These are phyloP conservation scores for Tachyglossus aculeatus DNA, from an alignment of 2,797 vertebrate species.

Conservation along the genomic window DNA sequence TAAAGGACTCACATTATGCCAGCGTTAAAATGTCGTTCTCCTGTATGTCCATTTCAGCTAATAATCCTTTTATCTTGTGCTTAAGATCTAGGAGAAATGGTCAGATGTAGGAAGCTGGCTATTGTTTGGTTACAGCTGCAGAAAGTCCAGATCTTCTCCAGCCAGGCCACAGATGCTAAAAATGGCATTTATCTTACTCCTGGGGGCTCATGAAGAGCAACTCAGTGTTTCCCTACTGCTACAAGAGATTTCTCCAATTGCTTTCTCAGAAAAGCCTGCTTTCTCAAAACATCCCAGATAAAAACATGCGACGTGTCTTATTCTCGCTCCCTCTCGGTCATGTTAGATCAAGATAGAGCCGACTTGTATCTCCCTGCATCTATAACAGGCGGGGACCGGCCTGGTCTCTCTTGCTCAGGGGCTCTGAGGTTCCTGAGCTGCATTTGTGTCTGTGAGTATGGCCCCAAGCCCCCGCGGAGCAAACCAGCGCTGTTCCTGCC, in stretches of 20 bases:
- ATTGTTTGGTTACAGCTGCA: no score
- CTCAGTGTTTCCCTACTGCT: conserved; percentile 2
- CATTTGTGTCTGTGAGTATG: background rate
- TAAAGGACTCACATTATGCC: no score
- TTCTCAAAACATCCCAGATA: conserved; percentile 1
- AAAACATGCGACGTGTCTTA: background rate
- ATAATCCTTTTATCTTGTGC: no score
- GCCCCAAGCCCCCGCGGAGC: background rate
- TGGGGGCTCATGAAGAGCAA: background rate
- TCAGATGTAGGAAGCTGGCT: no score
- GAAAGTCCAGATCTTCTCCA: no score
- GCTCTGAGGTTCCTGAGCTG: background rate
- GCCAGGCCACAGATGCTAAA: background rate
- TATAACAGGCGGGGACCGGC: background rate
- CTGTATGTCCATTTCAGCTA: no score
- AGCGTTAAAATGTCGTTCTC: no score
- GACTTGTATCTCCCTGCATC: conserved; percentile 24
- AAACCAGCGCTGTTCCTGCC: conserved; percentile 32
- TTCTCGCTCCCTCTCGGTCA: conserved; percentile 15
- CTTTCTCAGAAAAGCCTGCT: background rate
- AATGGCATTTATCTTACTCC: background rate
- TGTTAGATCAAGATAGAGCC: conserved; percentile 31
- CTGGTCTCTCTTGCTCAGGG: background rate
- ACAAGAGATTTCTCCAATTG: conserved; percentile 11
- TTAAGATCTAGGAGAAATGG: no score